Base-by-base conservation (phyloP, 2,797 vertebrate genomes). In the Danio aesculapii region DNA sequence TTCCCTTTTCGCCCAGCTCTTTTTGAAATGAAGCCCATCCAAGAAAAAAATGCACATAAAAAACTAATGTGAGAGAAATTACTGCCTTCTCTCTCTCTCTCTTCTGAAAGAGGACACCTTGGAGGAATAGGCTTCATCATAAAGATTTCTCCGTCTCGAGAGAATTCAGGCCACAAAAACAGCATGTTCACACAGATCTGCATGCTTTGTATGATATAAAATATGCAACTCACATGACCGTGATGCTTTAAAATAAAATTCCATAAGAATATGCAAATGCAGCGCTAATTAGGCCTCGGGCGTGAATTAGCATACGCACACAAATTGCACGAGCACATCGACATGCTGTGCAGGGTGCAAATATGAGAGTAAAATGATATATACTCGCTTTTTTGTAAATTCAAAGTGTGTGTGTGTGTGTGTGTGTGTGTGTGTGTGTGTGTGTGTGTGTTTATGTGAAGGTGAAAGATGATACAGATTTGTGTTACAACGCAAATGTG, bases 131-230 rank as follows among this genome's bases (percentile, higher is more conserved):
- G 61, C 19, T 49, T 69, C 8, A 63, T 79, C 66, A 63, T 49
- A 6, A 64, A 83, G 70, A 69, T 62, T 82, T 62, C 68, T 84
- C 58, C 3, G 19, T 74, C 78, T 78, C 81, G 44, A 41, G 70
- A 74, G 69, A 19, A 81, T 73, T 74, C 9, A 3, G 0, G 8
- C 68, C 49, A 21, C 11, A 70, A 66, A 46, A 55, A 44, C 16
- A 52, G 30, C 21, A 14, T 39, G 44, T 41, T 74, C 21, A 57
- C 39, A 57, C 16, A n/a, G 9, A 66, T 17, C 53, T 50, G 53
- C 21, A 19, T 9, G 4, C 19, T 58, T 55, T 8, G 14, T 19
- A 39, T 73, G 19, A 57, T 13, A 81, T 58, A 19, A 21, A 71
- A 79, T 53, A 49, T 41, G 43, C 69, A 66, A 12, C 61, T 74